These are phyloP conservation scores for Cossypha heuglini DNA, from an alignment of 2,797 vertebrate species.

Conservation along the genomic window DNA sequence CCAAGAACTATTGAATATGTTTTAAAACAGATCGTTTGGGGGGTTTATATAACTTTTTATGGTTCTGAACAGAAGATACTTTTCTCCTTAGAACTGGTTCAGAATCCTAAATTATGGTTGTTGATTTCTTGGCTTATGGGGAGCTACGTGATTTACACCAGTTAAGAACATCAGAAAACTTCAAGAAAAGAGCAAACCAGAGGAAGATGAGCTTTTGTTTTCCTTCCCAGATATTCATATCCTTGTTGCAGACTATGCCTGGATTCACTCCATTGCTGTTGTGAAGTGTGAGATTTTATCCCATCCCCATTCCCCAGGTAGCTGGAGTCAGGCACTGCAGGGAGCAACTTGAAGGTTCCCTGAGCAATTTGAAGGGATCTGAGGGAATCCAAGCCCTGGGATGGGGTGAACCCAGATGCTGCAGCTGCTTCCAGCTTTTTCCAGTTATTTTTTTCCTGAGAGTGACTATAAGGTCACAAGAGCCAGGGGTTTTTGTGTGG, in stretches of 20 bases:
- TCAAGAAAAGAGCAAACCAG: not conserved
- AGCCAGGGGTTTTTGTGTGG: not conserved
- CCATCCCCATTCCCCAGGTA: not conserved
- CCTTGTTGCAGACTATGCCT: not conserved
- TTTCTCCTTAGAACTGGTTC: not conserved
- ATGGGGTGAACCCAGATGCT: not conserved
- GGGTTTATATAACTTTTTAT: not conserved
- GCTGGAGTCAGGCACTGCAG: not conserved
- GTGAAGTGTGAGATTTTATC: not conserved
- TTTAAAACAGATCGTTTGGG: not conserved
- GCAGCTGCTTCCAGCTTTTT: not conserved
- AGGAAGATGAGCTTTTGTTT: not conserved
- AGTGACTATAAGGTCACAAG: not conserved
- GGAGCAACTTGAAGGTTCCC: not conserved
- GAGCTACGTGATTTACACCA: not conserved
- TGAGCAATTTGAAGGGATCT: fast-evolving
- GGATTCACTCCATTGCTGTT: not conserved
- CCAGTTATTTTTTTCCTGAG: not conserved
- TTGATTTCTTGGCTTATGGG: not conserved
- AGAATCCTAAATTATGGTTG: not conserved
- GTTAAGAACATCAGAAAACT: not conserved
- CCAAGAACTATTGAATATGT: not conserved
- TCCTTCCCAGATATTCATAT: not conserved
- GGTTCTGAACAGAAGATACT: not conserved
- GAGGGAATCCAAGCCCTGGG: not conserved